Conservation (phyloP, 2,888 invertebrate genomes). For the Drosophila dives region DNA sequence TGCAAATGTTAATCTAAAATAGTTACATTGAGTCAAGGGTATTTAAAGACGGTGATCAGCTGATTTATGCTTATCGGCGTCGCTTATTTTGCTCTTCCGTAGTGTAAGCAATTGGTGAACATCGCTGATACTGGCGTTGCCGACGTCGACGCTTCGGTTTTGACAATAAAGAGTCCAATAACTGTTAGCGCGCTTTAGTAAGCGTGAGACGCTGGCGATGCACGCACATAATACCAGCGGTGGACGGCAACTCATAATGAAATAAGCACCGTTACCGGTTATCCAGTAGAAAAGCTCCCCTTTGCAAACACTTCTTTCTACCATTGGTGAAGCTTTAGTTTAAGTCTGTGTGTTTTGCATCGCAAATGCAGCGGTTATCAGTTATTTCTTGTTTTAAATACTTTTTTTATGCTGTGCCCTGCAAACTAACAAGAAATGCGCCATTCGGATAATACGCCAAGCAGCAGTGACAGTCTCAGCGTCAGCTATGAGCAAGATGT, state of each 20-base stretch:
- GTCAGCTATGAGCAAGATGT: conserved; percentile 50
- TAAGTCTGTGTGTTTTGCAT: conserved; percentile 24
- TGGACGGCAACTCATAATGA: conserved; percentile 2
- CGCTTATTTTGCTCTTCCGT: conserved; percentile 8
- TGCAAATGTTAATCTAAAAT: background rate
- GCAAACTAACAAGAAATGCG: conserved; percentile 25
- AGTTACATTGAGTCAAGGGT: conserved; percentile 3
- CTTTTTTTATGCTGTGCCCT: background rate
- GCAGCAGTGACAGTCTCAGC: conserved; percentile 30
- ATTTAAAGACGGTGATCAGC: conserved; percentile 18
- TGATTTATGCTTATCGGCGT: background rate
- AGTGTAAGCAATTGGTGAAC: conserved; percentile 17
- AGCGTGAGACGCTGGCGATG: conserved; percentile 52
- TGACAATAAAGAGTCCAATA: conserved; percentile 2
- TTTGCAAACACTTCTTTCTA: background rate
- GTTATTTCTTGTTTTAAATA: background rate
- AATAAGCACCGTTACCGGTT: conserved; percentile 37
- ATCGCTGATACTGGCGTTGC: conserved; percentile 11
- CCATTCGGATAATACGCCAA: conserved; percentile 11
- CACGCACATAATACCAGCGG: conserved; percentile 22
- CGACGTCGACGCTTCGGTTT: conserved; percentile 8
- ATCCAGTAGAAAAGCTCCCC: conserved; percentile 15
- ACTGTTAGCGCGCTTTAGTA: conserved; percentile 45
- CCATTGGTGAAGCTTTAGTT: conserved; percentile 5
- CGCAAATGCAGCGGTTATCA: conserved; percentile 2